These are phyloP conservation scores for Meta bourneti DNA, from an alignment of 2,888 invertebrate genomes.

Conservation along the genomic window DNA sequence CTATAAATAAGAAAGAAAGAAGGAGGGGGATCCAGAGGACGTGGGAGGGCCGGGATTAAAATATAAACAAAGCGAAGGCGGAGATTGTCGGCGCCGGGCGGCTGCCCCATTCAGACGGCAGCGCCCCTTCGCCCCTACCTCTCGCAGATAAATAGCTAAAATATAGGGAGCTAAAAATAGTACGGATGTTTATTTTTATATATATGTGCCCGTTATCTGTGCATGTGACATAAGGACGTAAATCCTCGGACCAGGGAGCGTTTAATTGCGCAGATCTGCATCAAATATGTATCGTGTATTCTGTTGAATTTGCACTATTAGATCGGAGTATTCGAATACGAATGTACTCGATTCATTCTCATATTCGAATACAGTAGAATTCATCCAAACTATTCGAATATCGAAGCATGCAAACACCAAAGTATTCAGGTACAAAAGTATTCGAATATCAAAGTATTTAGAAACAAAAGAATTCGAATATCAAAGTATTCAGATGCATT, in stretches of 20 bases:
- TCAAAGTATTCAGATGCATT: too few species aligned
- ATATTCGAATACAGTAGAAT: too few species aligned
- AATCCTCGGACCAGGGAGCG: background rate
- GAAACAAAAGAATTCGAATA: too few species aligned
- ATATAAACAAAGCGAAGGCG: slow-evolving; percentile 53
- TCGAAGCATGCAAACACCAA: too few species aligned
- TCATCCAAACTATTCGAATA: too few species aligned
- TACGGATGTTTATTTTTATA: slow-evolving; percentile 36
- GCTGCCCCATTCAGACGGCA: slow-evolving; percentile 58
- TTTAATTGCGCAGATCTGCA: background rate
- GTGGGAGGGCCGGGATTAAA: slow-evolving; percentile 63
- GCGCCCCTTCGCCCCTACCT: slow-evolving; percentile 45
- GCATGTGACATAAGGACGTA: slow-evolving; percentile 14
- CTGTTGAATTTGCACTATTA: too few species aligned
- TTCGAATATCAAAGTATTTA: too few species aligned
- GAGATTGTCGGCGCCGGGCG: slow-evolving; percentile 61
- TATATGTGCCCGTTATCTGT: slow-evolving; percentile 34
- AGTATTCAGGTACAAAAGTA: too few species aligned
- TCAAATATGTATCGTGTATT: too few species aligned
- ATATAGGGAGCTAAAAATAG: slow-evolving; percentile 48
- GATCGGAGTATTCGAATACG: too few species aligned
- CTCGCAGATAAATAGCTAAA: slow-evolving; percentile 38
- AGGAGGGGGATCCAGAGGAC: slow-evolving; percentile 14
- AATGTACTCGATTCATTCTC: too few species aligned
- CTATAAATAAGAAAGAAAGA: slow-evolving; percentile 50